Conservation (phyloP, 2,888 invertebrate genomes). For the Habroteleia sp. region DNA sequence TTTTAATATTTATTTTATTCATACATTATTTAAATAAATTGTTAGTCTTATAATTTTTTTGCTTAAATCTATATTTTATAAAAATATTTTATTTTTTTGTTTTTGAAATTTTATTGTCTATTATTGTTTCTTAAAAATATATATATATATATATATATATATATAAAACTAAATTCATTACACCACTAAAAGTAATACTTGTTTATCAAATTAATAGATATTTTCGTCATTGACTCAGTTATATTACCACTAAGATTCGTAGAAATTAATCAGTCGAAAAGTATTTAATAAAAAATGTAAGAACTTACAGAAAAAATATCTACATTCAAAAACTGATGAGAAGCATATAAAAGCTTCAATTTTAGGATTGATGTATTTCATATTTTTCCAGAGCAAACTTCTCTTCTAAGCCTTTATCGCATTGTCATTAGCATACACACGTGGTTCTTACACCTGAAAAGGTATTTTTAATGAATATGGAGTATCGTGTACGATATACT, state of each 20-base stretch:
- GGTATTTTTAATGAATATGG: slow-evolving; percentile 57
- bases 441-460: slow-evolving; percentile 62
- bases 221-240: slow-evolving; percentile 28
- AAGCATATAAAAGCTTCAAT: slow-evolving; percentile 21
- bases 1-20: no score
- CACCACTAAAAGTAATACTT: slow-evolving; percentile 14
- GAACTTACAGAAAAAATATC: no score
- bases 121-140: slow-evolving; percentile 60
- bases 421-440: slow-evolving; percentile 63
- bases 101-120: slow-evolving; percentile 54
- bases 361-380: slow-evolving; percentile 52
- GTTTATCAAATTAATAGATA: slow-evolving; percentile 7
- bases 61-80: no score
- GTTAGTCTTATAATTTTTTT: no score
- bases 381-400: slow-evolving; percentile 63
- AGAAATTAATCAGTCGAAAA: no score
- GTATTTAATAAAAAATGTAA: no score
- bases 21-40: no score
- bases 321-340: neutral
- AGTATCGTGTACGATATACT: slow-evolving; percentile 39
- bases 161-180: neutral
- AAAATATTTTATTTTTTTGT: slow-evolving; percentile 1
- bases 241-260: neutral
- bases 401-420: slow-evolving; percentile 64
- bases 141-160: no score